Evolutionary conservation across 53 echinoderm and acorn worm genomes (phyloP), one percentile per base, ranked within the genome.

Genomic region (Holothuria leucospilota): DNA sequence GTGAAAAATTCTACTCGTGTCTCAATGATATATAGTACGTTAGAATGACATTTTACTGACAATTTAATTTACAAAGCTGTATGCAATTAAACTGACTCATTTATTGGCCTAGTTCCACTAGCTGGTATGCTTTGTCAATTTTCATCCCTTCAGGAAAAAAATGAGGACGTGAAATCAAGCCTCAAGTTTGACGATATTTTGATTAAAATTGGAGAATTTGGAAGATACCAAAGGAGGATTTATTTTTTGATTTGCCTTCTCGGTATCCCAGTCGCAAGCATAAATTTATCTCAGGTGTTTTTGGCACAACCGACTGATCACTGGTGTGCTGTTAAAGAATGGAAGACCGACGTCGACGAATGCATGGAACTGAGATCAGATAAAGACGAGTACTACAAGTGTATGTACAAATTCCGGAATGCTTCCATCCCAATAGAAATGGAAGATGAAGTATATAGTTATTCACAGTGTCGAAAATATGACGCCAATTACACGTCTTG

Each of bases 121-220:
- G 34, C 34, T 34, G 34, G 34, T 34, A 2, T 34, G 3, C 3
- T 46, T 46, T 11, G 46, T 46, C 2, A 56, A 56, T 56, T 15
- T 56, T 16, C 15, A 18, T 56, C 18, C 5, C 56, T 18, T 9
- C 18, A 56, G 56, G 56, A 15, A 0, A 56, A 0, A 56, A 18
- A 18, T 18, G 56, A 56, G 56, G 56, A 56, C 8, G 18, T 9
- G 16, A 56, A 56, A 56, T 56, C 56, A 56, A 18, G 56, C 56
- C 56, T 56, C 16, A 84, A 92, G 30, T 92, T 89, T 61, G 92
- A 92, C 38, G 87, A 92, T 46, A 89, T 92, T 20, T 30, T 92
- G 6, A 85, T 16, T 8, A 12, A 46, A 8, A 49, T 85, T 51
- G 85, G 85, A 8, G 85, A 85, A 18, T 85, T 85, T 24, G 85